Base-by-base conservation (phyloP, 2,797 vertebrate species). In the Jordanella pulchra region DNA sequence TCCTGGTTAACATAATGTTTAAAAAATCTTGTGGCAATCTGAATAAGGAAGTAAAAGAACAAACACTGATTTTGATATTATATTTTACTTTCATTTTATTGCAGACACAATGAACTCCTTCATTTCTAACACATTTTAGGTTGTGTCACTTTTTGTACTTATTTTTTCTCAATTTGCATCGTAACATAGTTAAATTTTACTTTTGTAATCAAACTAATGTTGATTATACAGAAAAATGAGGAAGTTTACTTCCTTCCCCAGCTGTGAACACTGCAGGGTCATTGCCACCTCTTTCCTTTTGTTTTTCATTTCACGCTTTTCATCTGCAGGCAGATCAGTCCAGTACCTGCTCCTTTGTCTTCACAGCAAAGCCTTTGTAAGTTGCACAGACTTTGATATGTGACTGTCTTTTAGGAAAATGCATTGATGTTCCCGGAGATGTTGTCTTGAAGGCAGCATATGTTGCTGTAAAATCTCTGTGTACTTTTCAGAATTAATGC, bases 401-500 rank as follows among this genome's bases (percentile, higher is more conserved):
- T 50, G 18, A 4, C 11, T 6, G 25, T 67, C 47, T 35, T 67
- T 23, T 51, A 35, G 47, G 35, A 51, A 67, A 67, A 67, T 35
- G 14, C 12, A 67, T 15, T 4, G 30, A 35, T 13, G 23, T 32
- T 47, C 21, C 3, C 1, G 30, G 12, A 67, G 13, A 67, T 50
- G 47, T 50, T 32, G 28, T 51, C 47, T 67, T 23, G 47, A 9
- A 35, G 30, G 48, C 48, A 35, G 28, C 65, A 66, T 50, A 32
- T 66, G 65, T 66, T 66, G 65, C 65, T 66, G 45, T 47, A 67
- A 67, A 67, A 51, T 51, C 17, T 60, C 28, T 18, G 32, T 35
- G 65, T 50, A 48, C 18, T 23, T 50, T 50, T 66, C 10, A 4
- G 65, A 47, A 50, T 66, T 66, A 30, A 50, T 66, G 65, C 27